A percentile compares a stretch with the other conserved stretches of the same genome.
phyloP scores from a whole-genome alignment of 2,888 invertebrate species.

The Ypsolopha sequella region DNA sequence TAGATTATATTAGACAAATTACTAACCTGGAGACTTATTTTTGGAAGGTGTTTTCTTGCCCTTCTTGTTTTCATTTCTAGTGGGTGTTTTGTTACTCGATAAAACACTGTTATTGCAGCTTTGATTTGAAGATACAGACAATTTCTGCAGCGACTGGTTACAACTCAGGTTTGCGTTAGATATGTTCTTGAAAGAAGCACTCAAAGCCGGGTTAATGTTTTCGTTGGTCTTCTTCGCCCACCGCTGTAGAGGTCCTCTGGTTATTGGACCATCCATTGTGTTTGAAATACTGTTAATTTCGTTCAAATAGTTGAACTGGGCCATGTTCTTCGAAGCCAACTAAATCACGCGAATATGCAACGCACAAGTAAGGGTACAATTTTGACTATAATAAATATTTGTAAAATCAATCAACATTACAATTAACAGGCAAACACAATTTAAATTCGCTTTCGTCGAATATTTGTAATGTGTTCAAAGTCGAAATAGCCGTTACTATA shows the following conservation, averaged over 20 bases:
- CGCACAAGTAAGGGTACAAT: not conserved
- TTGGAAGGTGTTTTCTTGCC: constrained; percentile 77
- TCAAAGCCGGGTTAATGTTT: constrained; percentile 58
- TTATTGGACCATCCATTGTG: constrained; percentile 83
- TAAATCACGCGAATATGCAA: not conserved
- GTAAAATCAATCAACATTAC: no score
- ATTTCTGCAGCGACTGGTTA: constrained; percentile 75
- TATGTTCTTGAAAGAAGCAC: constrained; percentile 53
- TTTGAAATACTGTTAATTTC: constrained; percentile 81
- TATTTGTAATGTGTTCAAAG: no score
- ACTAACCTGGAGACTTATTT: constrained; percentile 74
- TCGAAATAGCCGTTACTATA: no score
- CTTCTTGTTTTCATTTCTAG: constrained; percentile 61
- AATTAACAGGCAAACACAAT: no score
- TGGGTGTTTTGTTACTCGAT: constrained; percentile 70
- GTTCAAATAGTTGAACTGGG: constrained; percentile 84
- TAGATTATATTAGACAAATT: no score
- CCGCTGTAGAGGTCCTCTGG: constrained; percentile 81
- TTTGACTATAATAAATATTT: not conserved
- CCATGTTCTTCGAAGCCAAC: constrained; percentile 45
- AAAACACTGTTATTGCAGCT: constrained; percentile 66
- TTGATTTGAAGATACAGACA: constrained; percentile 71
- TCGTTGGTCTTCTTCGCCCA: constrained; percentile 84
- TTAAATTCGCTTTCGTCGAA: no score
- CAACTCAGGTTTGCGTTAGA: constrained; percentile 71